These are phyloP conservation scores for Geophilus truncorum DNA, from an alignment of 2,888 invertebrate genomes.

Conservation along the genomic window DNA sequence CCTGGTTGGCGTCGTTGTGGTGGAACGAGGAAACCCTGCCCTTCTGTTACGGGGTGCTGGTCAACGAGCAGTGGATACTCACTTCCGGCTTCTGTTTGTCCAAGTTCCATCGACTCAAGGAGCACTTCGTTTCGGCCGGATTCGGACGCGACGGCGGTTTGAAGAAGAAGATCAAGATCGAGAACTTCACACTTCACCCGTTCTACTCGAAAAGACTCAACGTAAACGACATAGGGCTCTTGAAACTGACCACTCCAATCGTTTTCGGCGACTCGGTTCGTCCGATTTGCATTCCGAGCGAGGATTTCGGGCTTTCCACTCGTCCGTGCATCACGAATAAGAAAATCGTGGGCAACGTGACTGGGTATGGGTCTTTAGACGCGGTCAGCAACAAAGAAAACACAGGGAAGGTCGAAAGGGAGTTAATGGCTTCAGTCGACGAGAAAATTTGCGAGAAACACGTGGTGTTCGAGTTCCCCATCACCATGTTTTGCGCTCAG, in stretches of 20 bases:
- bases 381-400: background rate
- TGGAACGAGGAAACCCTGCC: constrained; percentile 28
- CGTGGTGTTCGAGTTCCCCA: background rate
- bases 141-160: background rate
- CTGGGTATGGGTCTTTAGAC: background rate
- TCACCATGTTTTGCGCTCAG: background rate
- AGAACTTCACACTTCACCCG: background rate
- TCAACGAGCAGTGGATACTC: constrained; percentile 21
- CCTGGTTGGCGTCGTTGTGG: constrained; percentile 22
- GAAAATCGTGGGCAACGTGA: background rate
- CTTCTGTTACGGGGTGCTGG: constrained; percentile 28
- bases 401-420: background rate
- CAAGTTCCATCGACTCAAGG: background rate
- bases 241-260: background rate
- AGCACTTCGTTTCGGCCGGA: background rate
- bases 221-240: background rate
- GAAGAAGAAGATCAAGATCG: background rate
- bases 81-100: constrained; percentile 21
- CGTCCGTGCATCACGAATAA: background rate
- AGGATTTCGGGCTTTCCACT: background rate
- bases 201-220: background rate
- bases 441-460: background rate
- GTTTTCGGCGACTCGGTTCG: background rate
- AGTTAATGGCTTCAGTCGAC: background rate
- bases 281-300: background rate